Conservation (phyloP, 2,113 vertebrate species). For the Regulus satrapa region DNA sequence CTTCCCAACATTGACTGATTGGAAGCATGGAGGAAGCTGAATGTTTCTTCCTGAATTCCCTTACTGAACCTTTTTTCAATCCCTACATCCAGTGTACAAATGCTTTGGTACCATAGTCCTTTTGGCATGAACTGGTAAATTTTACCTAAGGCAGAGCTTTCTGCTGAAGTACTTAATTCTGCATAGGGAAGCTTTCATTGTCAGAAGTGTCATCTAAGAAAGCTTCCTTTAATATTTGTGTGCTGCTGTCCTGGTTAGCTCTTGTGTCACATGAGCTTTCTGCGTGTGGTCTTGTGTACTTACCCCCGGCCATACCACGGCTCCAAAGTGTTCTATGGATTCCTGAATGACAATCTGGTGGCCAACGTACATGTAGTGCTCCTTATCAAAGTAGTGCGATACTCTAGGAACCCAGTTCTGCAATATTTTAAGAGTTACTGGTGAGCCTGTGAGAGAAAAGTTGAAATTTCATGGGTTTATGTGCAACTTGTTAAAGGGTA, state of each 20-base stretch:
- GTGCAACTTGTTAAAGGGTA: neutral
- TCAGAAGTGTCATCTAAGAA: neutral
- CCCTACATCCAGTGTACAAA: neutral
- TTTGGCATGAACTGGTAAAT: neutral
- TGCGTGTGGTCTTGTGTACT: neutral
- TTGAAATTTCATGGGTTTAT: neutral
- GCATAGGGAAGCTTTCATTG: neutral
- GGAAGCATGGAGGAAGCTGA: neutral
- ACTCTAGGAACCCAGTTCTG: conserved; percentile 69
- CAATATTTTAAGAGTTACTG: conserved; percentile 41
- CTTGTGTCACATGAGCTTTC: neutral
- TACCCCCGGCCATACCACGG: conserved; percentile 77
- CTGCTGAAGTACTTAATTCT: neutral
- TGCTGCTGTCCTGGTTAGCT: neutral
- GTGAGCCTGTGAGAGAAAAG: conserved; percentile 48
- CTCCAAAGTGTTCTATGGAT: conserved; percentile 75
- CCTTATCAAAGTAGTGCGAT: conserved; percentile 72
- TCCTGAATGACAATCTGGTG: conserved; percentile 74
- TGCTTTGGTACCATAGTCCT: neutral
- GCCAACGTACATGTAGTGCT: conserved; percentile 66
- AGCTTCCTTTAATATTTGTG: neutral
- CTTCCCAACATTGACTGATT: neutral
- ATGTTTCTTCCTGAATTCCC: neutral
- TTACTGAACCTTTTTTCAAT: neutral
- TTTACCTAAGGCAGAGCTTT: neutral